These are phyloP conservation scores for Oxycera nigricornis DNA, from an alignment of 2,888 invertebrate species.

Conservation along the genomic window DNA sequence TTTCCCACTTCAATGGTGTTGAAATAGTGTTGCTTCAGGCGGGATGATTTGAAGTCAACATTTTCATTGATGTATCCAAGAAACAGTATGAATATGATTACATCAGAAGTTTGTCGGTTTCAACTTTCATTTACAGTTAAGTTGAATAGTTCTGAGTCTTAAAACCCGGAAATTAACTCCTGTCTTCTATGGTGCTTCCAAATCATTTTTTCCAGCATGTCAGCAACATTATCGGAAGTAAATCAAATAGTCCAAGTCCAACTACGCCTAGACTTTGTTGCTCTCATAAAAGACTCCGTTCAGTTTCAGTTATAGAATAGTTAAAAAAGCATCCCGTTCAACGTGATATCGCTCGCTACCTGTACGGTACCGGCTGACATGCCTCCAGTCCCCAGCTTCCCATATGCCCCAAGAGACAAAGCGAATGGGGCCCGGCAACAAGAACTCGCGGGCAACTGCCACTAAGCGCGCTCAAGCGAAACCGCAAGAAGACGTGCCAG, in stretches of 20 bases:
- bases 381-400: slow-evolving; percentile 5
- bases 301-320: neutral
- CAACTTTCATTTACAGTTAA: too few relatives aligned
- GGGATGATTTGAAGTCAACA: too few relatives aligned
- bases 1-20: too few relatives aligned
- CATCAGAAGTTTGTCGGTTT: too few relatives aligned
- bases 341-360: neutral
- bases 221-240: too few relatives aligned
- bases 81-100: too few relatives aligned
- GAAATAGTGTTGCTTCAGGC: too few relatives aligned
- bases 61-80: too few relatives aligned
- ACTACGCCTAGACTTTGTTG: slow-evolving; percentile 1
- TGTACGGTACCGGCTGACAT: neutral
- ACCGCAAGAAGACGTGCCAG: slow-evolving; percentile 42
- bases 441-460: slow-evolving; percentile 10
- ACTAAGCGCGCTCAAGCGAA: slow-evolving; percentile 14
- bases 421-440: slow-evolving; percentile 5
- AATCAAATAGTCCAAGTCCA: neutral
- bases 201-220: too few relatives aligned
- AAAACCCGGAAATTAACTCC: too few relatives aligned
- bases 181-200: too few relatives aligned
- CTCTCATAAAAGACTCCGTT: neutral
- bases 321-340: neutral
- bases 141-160: too few relatives aligned
- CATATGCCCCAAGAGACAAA: slow-evolving; percentile 16